These are phyloP conservation scores for Malurus elegans DNA, from an alignment of 2,113 vertebrate species.

Conservation along the genomic window DNA sequence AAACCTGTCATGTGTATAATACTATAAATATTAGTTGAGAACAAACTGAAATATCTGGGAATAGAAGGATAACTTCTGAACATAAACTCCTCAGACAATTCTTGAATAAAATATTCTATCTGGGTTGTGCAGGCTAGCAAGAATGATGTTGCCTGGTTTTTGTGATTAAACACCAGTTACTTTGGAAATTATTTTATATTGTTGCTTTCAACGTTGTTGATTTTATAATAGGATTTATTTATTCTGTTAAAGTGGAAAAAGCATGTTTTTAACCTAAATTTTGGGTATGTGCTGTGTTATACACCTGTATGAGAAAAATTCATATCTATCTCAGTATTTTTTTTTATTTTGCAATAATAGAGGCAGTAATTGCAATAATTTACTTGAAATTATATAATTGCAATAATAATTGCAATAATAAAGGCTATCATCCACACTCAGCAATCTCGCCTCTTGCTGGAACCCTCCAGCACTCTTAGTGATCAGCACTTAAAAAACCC, in stretches of 20 bases:
- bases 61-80: neutral
- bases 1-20: constrained; percentile 9
- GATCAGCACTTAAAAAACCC: neutral
- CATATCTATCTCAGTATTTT: neutral
- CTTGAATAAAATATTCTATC: neutral
- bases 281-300: neutral
- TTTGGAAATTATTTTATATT: neutral
- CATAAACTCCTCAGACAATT: neutral
- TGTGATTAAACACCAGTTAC: neutral
- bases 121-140: neutral
- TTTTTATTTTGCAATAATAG: neutral
- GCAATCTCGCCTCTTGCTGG: neutral
- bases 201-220: neutral
- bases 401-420: neutral
- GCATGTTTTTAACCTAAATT: neutral
- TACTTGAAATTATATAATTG: neutral
- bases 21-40: constrained; percentile 11
- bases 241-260: neutral
- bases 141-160: neutral
- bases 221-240: neutral
- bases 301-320: neutral
- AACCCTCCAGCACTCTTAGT: neutral
- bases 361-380: neutral
- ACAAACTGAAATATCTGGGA: neutral
- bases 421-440: neutral